phyloP scores from a whole-genome alignment of 2,113 vertebrate species.

The Engystomops pustulosus region DNA sequence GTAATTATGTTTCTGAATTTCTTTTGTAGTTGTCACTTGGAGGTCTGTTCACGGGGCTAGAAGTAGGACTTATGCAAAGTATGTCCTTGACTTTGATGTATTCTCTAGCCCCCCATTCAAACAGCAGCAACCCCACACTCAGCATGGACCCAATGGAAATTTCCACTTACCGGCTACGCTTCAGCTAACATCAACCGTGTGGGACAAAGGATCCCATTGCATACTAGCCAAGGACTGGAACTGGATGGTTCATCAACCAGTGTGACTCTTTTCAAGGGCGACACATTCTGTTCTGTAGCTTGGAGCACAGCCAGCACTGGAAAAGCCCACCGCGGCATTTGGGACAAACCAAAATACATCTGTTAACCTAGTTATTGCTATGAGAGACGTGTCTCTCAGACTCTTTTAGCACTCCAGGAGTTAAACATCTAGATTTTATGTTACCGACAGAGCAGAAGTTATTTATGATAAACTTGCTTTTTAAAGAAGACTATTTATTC shows the following conservation, averaged over 20 bases:
- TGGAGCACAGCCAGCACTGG: slow-evolving; percentile 15
- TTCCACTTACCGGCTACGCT: slow-evolving; percentile 86
- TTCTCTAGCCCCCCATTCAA: slow-evolving; percentile 76
- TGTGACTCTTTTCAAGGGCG: slow-evolving; percentile 28
- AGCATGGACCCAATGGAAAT: slow-evolving; percentile 93
- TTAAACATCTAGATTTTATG: slow-evolving; percentile 38
- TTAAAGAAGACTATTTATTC: slow-evolving; percentile 45
- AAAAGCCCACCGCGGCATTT: slow-evolving; percentile 8
- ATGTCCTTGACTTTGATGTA: slow-evolving; percentile 90
- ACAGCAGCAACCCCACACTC: slow-evolving; percentile 78
- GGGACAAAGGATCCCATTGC: slow-evolving; percentile 26
- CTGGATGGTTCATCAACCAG: slow-evolving; percentile 8
- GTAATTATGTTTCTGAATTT: neutral
- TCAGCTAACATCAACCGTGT: slow-evolving; percentile 74
- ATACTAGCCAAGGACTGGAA: slow-evolving; percentile 33
- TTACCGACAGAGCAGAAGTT: slow-evolving; percentile 42
- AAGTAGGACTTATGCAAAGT: slow-evolving; percentile 86
- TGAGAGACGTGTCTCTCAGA: neutral
- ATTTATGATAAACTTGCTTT: slow-evolving; percentile 40
- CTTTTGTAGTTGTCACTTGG: slow-evolving; percentile 79
- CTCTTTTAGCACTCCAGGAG: slow-evolving; percentile 29
- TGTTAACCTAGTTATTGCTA: slow-evolving; percentile 3
- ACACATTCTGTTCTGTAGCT: slow-evolving; percentile 1
- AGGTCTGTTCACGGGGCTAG: slow-evolving; percentile 84
- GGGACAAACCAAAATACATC: neutral